phyloP scores from a whole-genome alignment of 2,888 invertebrate species.

The Metellina segmentata region DNA sequence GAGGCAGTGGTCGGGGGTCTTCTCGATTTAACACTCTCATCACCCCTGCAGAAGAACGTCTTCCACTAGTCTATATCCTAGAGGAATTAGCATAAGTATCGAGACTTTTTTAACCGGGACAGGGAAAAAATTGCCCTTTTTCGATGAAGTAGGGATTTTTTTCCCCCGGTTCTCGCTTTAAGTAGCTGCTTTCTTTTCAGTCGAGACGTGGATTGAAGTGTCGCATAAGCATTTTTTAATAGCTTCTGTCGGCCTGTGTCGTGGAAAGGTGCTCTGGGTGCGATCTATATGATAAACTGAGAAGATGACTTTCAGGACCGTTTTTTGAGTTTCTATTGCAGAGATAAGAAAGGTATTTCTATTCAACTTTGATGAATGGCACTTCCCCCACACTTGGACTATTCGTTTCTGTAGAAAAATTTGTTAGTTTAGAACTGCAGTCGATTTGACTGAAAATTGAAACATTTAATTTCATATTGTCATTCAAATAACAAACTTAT shows the following conservation, averaged over 20 bases:
- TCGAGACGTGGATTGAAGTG: background rate
- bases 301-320: background rate
- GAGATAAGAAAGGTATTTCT: no score
- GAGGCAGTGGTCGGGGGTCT: background rate
- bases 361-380: no score
- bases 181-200: constrained; percentile 12
- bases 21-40: constrained; percentile 20
- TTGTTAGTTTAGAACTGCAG: no score
- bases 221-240: constrained; percentile 58
- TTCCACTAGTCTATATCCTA: background rate
- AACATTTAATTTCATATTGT: no score
- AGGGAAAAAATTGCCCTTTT: background rate
- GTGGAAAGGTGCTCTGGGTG: background rate
- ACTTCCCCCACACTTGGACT: no score
- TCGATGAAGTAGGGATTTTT: background rate
- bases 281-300: constrained; percentile 29
- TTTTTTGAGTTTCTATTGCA: no score
- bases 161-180: background rate
- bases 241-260: background rate
- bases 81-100: constrained; percentile 38
- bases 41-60: background rate
- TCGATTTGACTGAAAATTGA: no score
- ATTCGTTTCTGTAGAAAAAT: no score
- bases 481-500: no score
- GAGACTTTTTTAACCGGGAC: background rate